Evolutionary conservation across 1,140 invertebrate species (phyloP), one percentile per base, ranked within the genome.

Genomic region (Pseudomyrmex concolor): DNA sequence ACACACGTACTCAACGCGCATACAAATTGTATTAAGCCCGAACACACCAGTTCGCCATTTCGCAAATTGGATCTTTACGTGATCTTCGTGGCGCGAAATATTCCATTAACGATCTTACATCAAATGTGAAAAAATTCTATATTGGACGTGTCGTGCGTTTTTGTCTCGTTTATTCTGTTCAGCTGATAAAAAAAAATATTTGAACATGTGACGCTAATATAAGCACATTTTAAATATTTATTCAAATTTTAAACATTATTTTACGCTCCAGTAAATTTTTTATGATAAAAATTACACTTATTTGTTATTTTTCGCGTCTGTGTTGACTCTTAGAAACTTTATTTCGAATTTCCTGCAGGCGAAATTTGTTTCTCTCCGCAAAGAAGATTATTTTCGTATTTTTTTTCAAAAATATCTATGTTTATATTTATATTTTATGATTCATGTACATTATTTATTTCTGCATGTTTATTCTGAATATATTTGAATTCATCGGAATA

Each of bases 371-470:
- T 34, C 34, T 34, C 34, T 7, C 34, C 5, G 13, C 17, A 50
- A 62, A 62, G 10, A 62, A 48, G n/a, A 1, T 63, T 50, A 10
- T 22, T 12, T 34, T 9, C 5, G 13, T 8, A 34, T 62, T 74
- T 72, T 74, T 72, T 59, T 12, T 3, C 22, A 25, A 50, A 50
- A 50, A 74, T 13, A 51, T 34, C 0, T 51, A 43, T 25, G n/a
- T 43, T 19, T 55, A 8, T 10, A 15, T 48, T 45, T 73, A 22
- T 60, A 59, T 59, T 45, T 43, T 45, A 45, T 10, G n/a, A 25
- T 9, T 19, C 15, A 19, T 9, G 22, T 25, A 48, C 12, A 19
- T 19, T 25, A 64, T 57, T 57, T 78, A 68, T 78, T 67, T 68
- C 13, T 64, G 13, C 12, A 67, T 17, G 5, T 55, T 43, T 43